Percentiles rank a stretch among this genome's conserved stretches.
Conservation (phyloP, 2,888 invertebrate genomes). For the Anoplius nigerrimus region DNA sequence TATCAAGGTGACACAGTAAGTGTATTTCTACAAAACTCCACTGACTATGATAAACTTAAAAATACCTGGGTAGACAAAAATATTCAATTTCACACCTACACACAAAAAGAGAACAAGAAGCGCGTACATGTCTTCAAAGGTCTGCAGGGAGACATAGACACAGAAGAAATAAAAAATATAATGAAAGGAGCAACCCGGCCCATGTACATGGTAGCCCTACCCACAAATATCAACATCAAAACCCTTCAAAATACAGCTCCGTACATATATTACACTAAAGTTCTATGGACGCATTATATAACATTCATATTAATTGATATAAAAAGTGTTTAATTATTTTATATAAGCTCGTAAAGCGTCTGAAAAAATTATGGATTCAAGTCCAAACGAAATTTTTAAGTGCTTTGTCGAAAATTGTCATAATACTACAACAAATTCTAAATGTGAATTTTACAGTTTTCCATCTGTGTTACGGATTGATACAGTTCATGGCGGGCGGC, state of each 20-base stretch:
- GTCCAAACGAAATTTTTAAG: too few species aligned
- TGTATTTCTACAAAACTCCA: too few species aligned
- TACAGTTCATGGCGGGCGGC: too few species aligned
- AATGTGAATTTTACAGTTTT: too few species aligned
- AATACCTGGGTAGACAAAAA: neutral
- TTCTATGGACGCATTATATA: conserved; percentile 48
- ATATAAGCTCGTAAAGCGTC: too few species aligned
- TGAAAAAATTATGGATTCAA: too few species aligned
- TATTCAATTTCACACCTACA: conserved; percentile 15
- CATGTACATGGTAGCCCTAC: conserved; percentile 41
- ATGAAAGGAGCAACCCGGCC: conserved; percentile 46
- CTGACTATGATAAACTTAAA: neutral
- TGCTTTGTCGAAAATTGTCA: too few species aligned
- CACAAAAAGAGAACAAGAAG: conserved; percentile 1
- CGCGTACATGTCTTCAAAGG: conserved; percentile 9
- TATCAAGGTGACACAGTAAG: neutral
- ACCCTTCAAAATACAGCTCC: conserved; percentile 33
- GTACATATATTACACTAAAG: conserved; percentile 38
- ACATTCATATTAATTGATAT: too few species aligned
- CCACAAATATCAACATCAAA: conserved; percentile 24
- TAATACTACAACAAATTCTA: too few species aligned
- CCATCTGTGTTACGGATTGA: too few species aligned
- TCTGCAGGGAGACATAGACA: neutral
- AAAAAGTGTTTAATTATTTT: too few species aligned
- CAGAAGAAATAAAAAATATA: neutral